Conservation (phyloP, 2,113 vertebrate genomes). For the Mixornis gularis region DNA sequence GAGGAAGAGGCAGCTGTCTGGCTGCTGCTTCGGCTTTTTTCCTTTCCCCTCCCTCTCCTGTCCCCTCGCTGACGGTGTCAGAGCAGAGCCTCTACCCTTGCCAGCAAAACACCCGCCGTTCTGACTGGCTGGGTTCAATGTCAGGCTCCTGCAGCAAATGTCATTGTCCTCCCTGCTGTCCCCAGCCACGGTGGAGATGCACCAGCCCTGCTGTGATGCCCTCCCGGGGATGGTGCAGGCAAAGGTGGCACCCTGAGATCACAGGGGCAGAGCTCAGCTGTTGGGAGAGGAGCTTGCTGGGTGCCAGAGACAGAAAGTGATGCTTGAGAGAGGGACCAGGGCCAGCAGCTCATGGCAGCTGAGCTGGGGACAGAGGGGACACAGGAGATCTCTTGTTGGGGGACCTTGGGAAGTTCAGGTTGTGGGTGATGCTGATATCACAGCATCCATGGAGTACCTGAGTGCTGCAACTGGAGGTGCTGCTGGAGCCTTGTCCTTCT, state of each 20-base stretch:
- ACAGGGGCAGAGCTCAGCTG: neutral
- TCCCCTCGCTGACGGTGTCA: constrained; percentile 25
- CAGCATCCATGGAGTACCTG: accelerated
- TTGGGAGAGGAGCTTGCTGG: neutral
- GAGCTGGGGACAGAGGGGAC: neutral
- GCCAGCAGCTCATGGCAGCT: neutral
- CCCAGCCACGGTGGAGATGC: neutral
- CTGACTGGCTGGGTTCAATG: constrained; percentile 59
- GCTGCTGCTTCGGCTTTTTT: constrained; percentile 54
- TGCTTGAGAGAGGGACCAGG: neutral
- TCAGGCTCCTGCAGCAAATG: constrained; percentile 59
- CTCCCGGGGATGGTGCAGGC: neutral
- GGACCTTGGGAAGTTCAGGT: neutral
- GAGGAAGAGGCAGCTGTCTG: constrained; percentile 61
- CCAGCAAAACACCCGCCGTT: constrained; percentile 55
- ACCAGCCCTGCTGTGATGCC: neutral
- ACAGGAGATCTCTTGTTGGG: accelerated
- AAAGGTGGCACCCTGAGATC: neutral
- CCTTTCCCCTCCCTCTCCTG: constrained; percentile 53
- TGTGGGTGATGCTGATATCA: neutral
- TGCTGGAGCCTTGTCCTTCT: neutral
- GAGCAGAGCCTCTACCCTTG: constrained; percentile 32
- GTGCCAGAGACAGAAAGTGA: neutral
- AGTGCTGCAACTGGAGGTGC: neutral
- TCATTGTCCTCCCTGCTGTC: constrained; percentile 6